Conservation (phyloP, 2,113 vertebrate species). For the Pelobates fuscus region DNA sequence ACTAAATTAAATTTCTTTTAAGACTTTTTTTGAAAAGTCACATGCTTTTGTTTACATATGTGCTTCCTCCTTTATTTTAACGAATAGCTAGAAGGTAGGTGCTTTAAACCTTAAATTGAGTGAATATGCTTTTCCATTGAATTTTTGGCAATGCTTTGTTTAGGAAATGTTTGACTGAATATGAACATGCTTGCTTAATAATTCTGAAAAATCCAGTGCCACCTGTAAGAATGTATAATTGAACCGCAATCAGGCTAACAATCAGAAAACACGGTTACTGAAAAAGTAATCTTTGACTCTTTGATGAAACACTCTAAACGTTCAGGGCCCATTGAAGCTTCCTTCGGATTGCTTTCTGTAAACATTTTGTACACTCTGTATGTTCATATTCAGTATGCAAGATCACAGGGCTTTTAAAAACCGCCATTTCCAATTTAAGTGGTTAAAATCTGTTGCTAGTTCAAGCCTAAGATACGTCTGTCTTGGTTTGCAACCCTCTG, state of each 20-base stretch:
- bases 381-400: conserved; percentile 1
- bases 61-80: neutral
- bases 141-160: neutral
- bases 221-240: too few relatives aligned
- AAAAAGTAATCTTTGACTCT: neutral
- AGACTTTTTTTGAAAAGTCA: neutral
- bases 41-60: neutral
- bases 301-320: too few relatives aligned
- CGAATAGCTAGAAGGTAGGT: neutral
- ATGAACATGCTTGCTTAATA: conserved; percentile 6
- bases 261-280: neutral
- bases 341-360: too few relatives aligned
- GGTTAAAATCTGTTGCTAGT: neutral
- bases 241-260: too few relatives aligned
- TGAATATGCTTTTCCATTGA: neutral
- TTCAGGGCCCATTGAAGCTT: too few relatives aligned
- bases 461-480: neutral
- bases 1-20: neutral
- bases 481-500: too few relatives aligned
- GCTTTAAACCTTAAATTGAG: neutral
- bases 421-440: neutral
- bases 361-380: too few relatives aligned
- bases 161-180: neutral
- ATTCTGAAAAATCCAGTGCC: neutral
- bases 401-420: neutral